These are phyloP conservation scores for Saturnia pavonia DNA, from an alignment of 2,888 invertebrate species.

Conservation along the genomic window DNA sequence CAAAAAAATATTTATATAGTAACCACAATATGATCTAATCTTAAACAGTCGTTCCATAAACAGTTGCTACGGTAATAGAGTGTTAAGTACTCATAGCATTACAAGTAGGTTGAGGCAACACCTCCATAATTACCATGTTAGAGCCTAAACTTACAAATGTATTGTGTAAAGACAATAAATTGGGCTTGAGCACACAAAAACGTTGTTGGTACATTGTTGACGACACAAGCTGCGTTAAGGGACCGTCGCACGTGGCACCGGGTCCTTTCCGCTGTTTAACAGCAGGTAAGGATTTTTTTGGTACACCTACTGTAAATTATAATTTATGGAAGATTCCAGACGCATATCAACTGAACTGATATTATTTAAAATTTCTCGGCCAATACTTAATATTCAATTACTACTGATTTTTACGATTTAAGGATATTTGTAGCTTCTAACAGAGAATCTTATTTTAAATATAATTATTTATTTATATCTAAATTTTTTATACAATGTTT, in stretches of 20 bases:
- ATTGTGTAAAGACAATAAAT: slow-evolving; percentile 36
- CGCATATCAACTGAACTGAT: slow-evolving; percentile 46
- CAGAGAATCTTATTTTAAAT: background rate
- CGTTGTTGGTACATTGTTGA: slow-evolving; percentile 24
- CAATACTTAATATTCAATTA: background rate
- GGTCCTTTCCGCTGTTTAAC: slow-evolving; percentile 72
- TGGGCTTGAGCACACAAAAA: slow-evolving; percentile 23
- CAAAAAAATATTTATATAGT: background rate
- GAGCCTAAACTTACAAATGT: slow-evolving; percentile 30
- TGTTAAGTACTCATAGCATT: slow-evolving; percentile 17
- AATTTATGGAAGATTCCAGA: slow-evolving; percentile 65
- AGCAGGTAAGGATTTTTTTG: slow-evolving; percentile 77
- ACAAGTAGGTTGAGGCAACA: slow-evolving; percentile 16
- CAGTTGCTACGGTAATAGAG: slow-evolving; percentile 17
- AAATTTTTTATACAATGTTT: background rate
- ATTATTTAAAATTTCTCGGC: slow-evolving; percentile 45
- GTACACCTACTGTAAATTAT: slow-evolving; percentile 46
- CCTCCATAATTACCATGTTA: slow-evolving; percentile 21
- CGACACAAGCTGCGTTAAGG: slow-evolving; percentile 23
- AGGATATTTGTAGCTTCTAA: background rate
- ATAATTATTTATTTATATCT: background rate
- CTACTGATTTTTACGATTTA: background rate
- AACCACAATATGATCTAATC: background rate
- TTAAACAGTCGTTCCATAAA: background rate
- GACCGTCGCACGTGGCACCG: slow-evolving; percentile 73